Base-by-base conservation (phyloP, 2,888 invertebrate species). In the Eupithecia vulgata region DNA sequence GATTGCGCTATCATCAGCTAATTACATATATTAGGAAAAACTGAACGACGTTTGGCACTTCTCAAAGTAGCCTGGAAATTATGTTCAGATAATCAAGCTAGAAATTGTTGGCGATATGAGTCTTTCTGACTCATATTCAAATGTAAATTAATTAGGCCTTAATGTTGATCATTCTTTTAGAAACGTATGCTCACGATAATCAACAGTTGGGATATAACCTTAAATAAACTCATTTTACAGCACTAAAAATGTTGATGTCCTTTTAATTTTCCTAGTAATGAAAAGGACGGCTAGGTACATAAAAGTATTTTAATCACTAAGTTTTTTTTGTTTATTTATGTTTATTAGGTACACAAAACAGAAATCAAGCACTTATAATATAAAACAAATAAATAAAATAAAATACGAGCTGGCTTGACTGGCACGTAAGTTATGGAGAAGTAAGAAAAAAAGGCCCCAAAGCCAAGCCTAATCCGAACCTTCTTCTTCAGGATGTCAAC, bases 401-500 rank as follows among this genome's bases (percentile, higher is more conserved):
- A n/a, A n/a, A n/a, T n/a, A n/a, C n/a, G n/a, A n/a, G n/a, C n/a
- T n/a, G n/a, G n/a, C n/a, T n/a, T n/a, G n/a, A n/a, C n/a, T n/a
- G n/a, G n/a, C n/a, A n/a, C n/a, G n/a, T n/a, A n/a, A n/a, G n/a
- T n/a, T 13, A 30, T 34, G 0, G 59, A 34, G 5, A n/a, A 34
- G 7, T 4, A 52, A 21, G n/a, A 52, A 52, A 1, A 17, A 48
- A 52, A 21, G 3, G n/a, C 3, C n/a, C n/a, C 8, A n/a, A n/a
- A n/a, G n/a, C n/a, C n/a, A 21, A 52, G 21, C 7, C 52, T 52
- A 52, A 52, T 52, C 52, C 12, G 4, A 21, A 52, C 52, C 52
- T 52, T 25, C 37, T 65, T 65, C 40, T 1, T n/a, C 87, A 97
- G 97, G 96, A 81, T 98, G 97, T 82, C 91, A 95, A 74, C 96